Percentiles rank a stretch among this genome's conserved stretches.
Evolutionary conservation across 2,113 vertebrate species (phyloP).

Genomic region (Anolis sagrei): DNA sequence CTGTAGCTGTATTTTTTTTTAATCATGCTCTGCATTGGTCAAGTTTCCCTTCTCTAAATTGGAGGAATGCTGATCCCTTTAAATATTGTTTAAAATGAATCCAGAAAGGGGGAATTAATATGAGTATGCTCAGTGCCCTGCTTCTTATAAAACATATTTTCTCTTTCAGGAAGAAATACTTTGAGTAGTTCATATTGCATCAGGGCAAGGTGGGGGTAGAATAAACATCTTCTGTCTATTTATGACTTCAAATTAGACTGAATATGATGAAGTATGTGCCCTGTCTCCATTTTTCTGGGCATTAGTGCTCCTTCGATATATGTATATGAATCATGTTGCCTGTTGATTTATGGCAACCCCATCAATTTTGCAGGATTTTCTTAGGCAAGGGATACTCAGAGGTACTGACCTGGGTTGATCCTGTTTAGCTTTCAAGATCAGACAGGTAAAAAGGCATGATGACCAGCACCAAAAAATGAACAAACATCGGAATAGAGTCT

Average conservation of each 20-base stretch:
- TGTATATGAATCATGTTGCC: too few relatives aligned
- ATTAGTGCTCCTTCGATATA: too few relatives aligned
- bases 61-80: not conserved
- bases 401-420: too few relatives aligned
- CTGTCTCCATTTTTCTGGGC: not conserved
- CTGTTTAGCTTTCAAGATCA: too few relatives aligned
- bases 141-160: not conserved
- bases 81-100: conserved; percentile 12
- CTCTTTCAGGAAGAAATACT: conserved; percentile 5
- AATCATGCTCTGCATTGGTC: not conserved
- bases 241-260: not conserved
- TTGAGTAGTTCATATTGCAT: not conserved
- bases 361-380: too few relatives aligned
- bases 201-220: not conserved
- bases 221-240: not conserved
- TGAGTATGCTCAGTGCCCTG: not conserved
- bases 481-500: too few relatives aligned
- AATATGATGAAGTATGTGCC: not conserved
- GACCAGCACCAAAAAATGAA: too few relatives aligned
- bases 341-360: too few relatives aligned
- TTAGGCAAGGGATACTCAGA: too few relatives aligned
- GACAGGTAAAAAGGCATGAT: too few relatives aligned
- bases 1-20: conserved; percentile 37
- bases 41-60: not conserved
- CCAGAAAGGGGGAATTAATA: conserved; percentile 8